phyloP scores from a whole-genome alignment of 2,888 invertebrate genomes.

The Archips crataeganus region DNA sequence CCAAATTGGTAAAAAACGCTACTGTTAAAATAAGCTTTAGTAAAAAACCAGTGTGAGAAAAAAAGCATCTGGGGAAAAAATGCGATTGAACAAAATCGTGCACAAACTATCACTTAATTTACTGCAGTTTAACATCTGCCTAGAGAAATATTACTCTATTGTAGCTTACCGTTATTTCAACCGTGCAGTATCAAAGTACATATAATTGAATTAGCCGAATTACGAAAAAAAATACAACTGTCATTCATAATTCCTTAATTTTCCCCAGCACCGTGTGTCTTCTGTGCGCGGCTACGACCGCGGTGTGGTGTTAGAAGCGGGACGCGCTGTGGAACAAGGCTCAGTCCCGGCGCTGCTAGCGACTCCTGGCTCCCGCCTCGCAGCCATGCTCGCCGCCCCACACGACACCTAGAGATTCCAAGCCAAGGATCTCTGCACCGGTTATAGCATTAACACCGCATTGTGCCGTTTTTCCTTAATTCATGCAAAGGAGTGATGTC shows the following conservation, averaged over 20 bases:
- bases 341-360: conserved; percentile 85
- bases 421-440: background rate
- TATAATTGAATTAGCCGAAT: background rate
- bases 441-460: background rate
- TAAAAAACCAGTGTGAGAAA: no score
- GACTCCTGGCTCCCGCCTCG: conserved; percentile 85
- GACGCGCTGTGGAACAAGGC: conserved; percentile 89
- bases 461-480: background rate
- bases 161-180: no score
- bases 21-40: no score
- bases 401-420: conserved; percentile 48
- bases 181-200: no score
- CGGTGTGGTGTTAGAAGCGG: conserved; percentile 89
- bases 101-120: no score
- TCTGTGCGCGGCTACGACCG: conserved; percentile 90
- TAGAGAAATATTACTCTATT: no score
- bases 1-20: no score
- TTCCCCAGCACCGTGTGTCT: conserved; percentile 89
- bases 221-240: background rate
- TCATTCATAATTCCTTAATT: background rate
- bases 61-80: no score
- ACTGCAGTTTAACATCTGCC: no score
- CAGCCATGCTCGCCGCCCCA: conserved; percentile 83
- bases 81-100: no score
- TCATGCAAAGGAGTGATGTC: background rate